Evolutionary conservation across 2,888 invertebrate species (phyloP), one percentile per base, ranked within the genome.

Genomic region (Oligia latruncula): DNA sequence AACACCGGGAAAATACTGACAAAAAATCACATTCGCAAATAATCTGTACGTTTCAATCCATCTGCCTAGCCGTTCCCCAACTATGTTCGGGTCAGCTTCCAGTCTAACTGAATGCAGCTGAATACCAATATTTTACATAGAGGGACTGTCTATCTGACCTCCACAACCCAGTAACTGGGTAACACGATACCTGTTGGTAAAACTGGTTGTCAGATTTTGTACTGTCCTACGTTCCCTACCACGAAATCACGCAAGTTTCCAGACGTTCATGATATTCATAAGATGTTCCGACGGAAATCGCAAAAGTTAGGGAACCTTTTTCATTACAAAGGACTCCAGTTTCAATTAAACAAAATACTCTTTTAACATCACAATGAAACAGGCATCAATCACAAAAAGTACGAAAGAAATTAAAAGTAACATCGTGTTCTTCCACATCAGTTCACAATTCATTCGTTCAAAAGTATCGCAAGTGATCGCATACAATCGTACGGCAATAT

Each of bases 391-490:
- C 68, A 67, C 20, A 62, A 62, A 74, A 64, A 40, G 52, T 60
- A 52, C 40, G 8, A 77, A 81, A 74, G 20, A 82, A 76, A 76
- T 78, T 74, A 68, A 71, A 78, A 82, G 70, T 77, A 68, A 29
- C 46, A 60, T 77, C 49, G 4, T 40, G 20, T 76, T 62, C 20
- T 75, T 66, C 66, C 9, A 52, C 29, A 66, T 78, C 76, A 64
- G 77, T 75, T 81, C 74, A 72, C 60, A 62, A 71, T 73, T 78
- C 46, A 43, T 62, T 58, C 15, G 52, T 64, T 81, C 66, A 64
- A 81, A 84, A 82, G 87, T 82, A 85, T 77, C 79, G 71, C 71
- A 78, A 62, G 40, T 40, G 55, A 67, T 81, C 77, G 52, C 15
- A 60, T 70, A 68, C 13, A 78, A 70, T 79, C 84, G 78, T 64